phyloP scores from a whole-genome alignment of 2,888 invertebrate genomes.

The Tachina lurida region DNA sequence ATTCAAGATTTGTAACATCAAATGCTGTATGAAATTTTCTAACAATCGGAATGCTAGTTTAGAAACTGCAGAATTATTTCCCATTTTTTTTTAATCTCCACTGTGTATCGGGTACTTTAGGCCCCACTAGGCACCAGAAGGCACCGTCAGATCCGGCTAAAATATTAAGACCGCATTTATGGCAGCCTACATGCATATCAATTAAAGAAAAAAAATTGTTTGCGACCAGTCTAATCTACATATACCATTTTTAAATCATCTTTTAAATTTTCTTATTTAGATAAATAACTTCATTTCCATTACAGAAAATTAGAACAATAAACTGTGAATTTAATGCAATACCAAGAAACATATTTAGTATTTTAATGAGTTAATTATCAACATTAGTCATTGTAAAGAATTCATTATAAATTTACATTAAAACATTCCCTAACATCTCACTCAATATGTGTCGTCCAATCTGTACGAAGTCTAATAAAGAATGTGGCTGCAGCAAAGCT shows the following conservation, averaged over 20 bases:
- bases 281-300: neutral
- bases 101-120: too few relatives aligned
- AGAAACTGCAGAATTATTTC: too few relatives aligned
- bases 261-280: neutral
- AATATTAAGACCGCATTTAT: too few relatives aligned
- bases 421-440: constrained; percentile 41
- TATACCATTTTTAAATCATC: neutral
- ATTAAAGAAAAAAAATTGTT: too few relatives aligned
- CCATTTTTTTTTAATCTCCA: too few relatives aligned
- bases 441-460: constrained; percentile 36
- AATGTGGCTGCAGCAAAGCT: neutral
- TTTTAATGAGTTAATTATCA: constrained; percentile 47
- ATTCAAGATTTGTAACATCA: too few relatives aligned
- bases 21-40: too few relatives aligned
- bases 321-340: neutral
- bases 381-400: constrained; percentile 28
- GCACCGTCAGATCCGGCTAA: too few relatives aligned
- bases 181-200: too few relatives aligned
- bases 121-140: too few relatives aligned
- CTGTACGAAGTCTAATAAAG: constrained; percentile 43
- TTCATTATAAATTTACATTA: constrained; percentile 55
- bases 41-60: too few relatives aligned
- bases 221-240: too few relatives aligned
- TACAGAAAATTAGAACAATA: neutral
- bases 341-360: constrained; percentile 12